Conservation (phyloP, 2,888 invertebrate species). For the Epinotia brunnichana region DNA sequence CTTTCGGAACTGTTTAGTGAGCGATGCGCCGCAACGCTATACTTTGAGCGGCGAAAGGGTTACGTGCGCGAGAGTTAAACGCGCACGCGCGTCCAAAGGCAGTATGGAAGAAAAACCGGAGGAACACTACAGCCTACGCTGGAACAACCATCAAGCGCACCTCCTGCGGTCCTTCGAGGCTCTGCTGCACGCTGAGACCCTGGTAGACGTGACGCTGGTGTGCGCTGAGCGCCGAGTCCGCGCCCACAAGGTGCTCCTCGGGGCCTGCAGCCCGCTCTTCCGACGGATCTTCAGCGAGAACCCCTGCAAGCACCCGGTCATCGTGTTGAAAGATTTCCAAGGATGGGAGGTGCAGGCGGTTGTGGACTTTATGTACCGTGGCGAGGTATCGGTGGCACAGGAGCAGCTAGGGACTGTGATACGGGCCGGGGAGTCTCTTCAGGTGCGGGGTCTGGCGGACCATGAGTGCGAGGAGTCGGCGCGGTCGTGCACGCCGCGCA, state of each 20-base stretch:
- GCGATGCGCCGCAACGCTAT: slow-evolving; percentile 58
- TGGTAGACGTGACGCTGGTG: slow-evolving; percentile 95
- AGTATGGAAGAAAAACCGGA: slow-evolving; percentile 83
- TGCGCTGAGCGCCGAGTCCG: slow-evolving; percentile 93
- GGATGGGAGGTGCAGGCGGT: slow-evolving; percentile 95
- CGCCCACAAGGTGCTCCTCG: slow-evolving; percentile 95
- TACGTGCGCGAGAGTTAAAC: slow-evolving; percentile 60
- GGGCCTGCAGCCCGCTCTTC: slow-evolving; percentile 95
- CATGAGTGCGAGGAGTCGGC: slow-evolving; percentile 82
- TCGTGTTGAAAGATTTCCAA: slow-evolving; percentile 94
- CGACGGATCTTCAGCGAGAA: slow-evolving; percentile 94
- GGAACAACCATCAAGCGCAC: slow-evolving; percentile 97
- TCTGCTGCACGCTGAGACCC: slow-evolving; percentile 92
- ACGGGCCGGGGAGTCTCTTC: slow-evolving; percentile 93
- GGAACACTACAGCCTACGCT: slow-evolving; percentile 95
- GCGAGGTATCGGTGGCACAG: slow-evolving; percentile 94
- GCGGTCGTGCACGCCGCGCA: slow-evolving; percentile 71
- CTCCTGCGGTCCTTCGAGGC: slow-evolving; percentile 94
- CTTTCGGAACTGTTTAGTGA: slow-evolving; percentile 29
- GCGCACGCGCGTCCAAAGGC: slow-evolving; percentile 31
- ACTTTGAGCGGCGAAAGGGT: slow-evolving; percentile 77
- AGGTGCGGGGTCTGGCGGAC: slow-evolving; percentile 91
- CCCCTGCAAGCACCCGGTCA: slow-evolving; percentile 96
- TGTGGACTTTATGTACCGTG: slow-evolving; percentile 97
- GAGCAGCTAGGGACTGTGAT: slow-evolving; percentile 92